These are phyloP conservation scores for Andrena dorsata DNA, from an alignment of 2,888 invertebrate genomes.

Conservation along the genomic window DNA sequence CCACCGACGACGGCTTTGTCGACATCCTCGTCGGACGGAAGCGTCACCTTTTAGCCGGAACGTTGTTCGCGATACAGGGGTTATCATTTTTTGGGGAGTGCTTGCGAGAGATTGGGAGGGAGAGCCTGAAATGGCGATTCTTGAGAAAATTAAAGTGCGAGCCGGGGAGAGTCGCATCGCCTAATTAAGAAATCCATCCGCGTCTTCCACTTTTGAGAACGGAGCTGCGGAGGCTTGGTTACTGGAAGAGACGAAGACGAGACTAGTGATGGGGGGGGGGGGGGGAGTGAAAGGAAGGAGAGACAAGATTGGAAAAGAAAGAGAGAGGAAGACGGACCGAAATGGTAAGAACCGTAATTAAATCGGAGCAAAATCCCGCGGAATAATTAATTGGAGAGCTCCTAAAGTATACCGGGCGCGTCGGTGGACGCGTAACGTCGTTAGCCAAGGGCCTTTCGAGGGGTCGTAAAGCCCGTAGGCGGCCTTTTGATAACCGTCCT, in stretches of 20 bases:
- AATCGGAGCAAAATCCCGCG: conserved; percentile 81
- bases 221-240: conserved; percentile 35
- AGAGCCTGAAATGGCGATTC: conserved; percentile 20
- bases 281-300: conserved; percentile 15
- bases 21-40: conserved; percentile 15
- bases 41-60: background rate
- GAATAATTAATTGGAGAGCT: conserved; percentile 83
- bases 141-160: conserved; percentile 66
- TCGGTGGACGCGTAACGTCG: conserved; percentile 80
- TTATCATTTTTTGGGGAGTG: conserved; percentile 58
- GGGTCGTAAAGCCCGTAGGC: conserved; percentile 71
- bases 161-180: conserved; percentile 60
- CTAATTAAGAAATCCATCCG: conserved; percentile 73
- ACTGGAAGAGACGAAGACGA: conserved; percentile 50
- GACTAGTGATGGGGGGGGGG: conserved; percentile 17
- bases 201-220: conserved; percentile 70
- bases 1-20: conserved; percentile 8
- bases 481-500: conserved; percentile 70
- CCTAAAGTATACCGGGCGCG: conserved; percentile 80
- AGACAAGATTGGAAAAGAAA: background rate
- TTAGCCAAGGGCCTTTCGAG: conserved; percentile 77
- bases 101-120: conserved; percentile 44
- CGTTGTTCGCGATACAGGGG: conserved; percentile 1
- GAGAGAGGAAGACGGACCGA: conserved; percentile 56
- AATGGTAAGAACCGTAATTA: conserved; percentile 80